These are phyloP conservation scores for Petrocephalus schoutedeni DNA, from an alignment of 2,797 vertebrate genomes.

Conservation along the genomic window DNA sequence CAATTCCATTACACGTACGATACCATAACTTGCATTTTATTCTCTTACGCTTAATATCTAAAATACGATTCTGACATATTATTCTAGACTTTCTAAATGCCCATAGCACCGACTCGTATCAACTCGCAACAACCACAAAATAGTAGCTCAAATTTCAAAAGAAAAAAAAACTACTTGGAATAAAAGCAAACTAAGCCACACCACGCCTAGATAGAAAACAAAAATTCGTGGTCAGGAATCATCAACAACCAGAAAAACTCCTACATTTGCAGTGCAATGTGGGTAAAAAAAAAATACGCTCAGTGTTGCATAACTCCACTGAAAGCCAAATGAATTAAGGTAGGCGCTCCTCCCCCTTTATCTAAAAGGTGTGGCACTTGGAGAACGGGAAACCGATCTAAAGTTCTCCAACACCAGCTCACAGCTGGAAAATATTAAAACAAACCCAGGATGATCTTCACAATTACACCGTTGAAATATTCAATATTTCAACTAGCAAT, in stretches of 20 bases:
- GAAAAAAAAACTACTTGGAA: neutral
- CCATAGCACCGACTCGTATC: neutral
- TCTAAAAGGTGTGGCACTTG: slow-evolving; percentile 42
- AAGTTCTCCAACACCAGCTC: neutral
- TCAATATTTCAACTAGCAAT: neutral
- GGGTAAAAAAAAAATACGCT: neutral
- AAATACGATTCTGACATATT: neutral
- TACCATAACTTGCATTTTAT: neutral
- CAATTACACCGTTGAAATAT: neutral
- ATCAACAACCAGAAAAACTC: neutral
- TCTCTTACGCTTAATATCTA: neutral
- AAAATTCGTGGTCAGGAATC: neutral
- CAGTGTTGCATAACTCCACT: neutral
- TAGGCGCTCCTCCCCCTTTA: slow-evolving; percentile 36
- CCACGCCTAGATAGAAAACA: neutral
- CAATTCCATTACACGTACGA: neutral
- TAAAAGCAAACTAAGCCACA: neutral
- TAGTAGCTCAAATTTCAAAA: neutral
- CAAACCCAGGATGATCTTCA: neutral
- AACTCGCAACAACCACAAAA: neutral
- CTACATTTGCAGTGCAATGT: neutral
- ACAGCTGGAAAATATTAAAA: neutral
- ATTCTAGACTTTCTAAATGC: neutral
- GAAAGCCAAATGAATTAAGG: slow-evolving; percentile 20
- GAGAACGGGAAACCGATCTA: slow-evolving; percentile 30